Evolutionary conservation across 1,140 invertebrate genomes (phyloP).

Genomic region (Zaprionus gabonicus): DNA sequence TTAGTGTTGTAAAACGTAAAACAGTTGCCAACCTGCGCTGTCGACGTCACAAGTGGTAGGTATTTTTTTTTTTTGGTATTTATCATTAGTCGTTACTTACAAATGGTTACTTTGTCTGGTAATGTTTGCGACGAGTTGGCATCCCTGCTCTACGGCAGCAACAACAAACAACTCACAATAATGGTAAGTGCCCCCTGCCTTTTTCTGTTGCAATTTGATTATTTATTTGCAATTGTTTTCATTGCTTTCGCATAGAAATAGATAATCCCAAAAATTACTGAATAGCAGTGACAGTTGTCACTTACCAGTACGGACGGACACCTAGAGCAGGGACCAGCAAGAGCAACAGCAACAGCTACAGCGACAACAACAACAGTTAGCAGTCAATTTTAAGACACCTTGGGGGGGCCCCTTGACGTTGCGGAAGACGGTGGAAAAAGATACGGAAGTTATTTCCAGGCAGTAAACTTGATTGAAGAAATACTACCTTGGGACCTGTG

Average conservation of each 20-base stretch:
- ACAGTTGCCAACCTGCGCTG: background rate
- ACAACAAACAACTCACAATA: slow-evolving; percentile 45
- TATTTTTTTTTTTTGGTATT: background rate
- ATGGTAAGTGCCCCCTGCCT: slow-evolving; percentile 36
- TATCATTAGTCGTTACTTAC: slow-evolving; percentile 9
- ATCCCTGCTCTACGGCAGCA: slow-evolving; percentile 15
- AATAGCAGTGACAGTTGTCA: slow-evolving; percentile 28
- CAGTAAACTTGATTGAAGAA: slow-evolving; percentile 42
- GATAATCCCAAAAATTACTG: slow-evolving; percentile 3
- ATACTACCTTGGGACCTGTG: slow-evolving; percentile 26
- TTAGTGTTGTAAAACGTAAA: slow-evolving; percentile 18
- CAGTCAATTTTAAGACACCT: slow-evolving; percentile 22
- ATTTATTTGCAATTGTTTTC: slow-evolving; percentile 13
- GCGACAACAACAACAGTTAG: slow-evolving; percentile 15
- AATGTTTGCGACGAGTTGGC: slow-evolving; percentile 15
- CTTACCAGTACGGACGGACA: slow-evolving; percentile 14
- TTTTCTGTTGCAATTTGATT: slow-evolving; percentile 23
- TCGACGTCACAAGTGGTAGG: slow-evolving; percentile 16
- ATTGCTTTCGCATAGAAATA: slow-evolving; percentile 21
- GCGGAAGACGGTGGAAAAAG: slow-evolving; percentile 26
- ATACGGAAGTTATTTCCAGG: slow-evolving; percentile 36
- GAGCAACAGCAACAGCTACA: background rate
- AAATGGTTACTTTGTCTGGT: slow-evolving; percentile 11
- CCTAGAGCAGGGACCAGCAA: slow-evolving; percentile 4
- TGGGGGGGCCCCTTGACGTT: slow-evolving; percentile 26